These are phyloP conservation scores for Caenorhabditis wallacei DNA, from an alignment of 2,888 invertebrate genomes.

Conservation along the genomic window DNA sequence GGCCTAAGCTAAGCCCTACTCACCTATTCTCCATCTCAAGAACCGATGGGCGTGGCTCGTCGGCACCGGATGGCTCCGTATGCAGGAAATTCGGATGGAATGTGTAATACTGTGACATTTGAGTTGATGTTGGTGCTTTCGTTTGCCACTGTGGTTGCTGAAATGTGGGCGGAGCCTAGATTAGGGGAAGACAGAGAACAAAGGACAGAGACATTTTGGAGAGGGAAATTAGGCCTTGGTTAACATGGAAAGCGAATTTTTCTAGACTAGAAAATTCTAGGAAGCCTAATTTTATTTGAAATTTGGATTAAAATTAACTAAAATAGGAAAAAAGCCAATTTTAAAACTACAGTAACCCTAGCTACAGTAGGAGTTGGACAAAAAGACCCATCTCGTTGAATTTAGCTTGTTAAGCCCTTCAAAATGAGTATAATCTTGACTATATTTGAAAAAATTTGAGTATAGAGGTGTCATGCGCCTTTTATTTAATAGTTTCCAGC, in stretches of 20 bases:
- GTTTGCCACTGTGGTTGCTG: conserved; percentile 67
- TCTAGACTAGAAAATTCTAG: too few species aligned
- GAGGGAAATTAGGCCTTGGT: background rate
- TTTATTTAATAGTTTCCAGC: background rate
- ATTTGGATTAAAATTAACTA: too few species aligned
- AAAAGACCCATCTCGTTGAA: too few species aligned
- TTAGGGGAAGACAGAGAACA: background rate
- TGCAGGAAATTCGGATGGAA: conserved; percentile 82
- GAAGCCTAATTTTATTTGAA: too few species aligned
- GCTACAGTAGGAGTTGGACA: background rate
- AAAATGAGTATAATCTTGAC: background rate
- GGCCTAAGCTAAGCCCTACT: conserved; percentile 28
- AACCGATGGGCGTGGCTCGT: conserved; percentile 79
- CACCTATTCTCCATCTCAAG: conserved; percentile 83
- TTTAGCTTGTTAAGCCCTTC: background rate
- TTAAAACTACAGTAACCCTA: background rate
- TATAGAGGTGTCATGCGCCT: too few species aligned
- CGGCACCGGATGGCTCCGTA: conserved; percentile 69
- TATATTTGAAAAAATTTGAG: background rate
- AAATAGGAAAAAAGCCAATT: background rate
- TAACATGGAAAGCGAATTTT: background rate
- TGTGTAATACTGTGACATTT: conserved; percentile 82
- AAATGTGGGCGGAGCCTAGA: conserved; percentile 3
- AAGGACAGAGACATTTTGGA: background rate
- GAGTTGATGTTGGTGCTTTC: background rate